phyloP scores from a whole-genome alignment of 1,140 invertebrate genomes.

The Trialeurodes vaporariorum region DNA sequence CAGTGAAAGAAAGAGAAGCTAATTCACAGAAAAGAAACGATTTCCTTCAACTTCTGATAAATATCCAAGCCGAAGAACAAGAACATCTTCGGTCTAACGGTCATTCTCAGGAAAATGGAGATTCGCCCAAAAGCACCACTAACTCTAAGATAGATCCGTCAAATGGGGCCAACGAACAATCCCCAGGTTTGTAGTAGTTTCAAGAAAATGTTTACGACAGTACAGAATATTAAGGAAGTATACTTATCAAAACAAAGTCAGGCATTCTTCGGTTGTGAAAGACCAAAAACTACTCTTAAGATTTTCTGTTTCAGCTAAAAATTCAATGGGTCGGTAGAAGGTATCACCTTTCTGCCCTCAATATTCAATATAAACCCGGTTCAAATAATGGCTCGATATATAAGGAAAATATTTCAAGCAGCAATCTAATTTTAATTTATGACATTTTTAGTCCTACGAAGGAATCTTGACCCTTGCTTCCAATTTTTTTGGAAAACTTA shows the following conservation, averaged over 20 bases:
- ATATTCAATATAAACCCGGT: too few relatives aligned
- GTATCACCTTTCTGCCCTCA: too few relatives aligned
- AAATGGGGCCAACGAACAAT: background rate
- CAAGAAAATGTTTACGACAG: background rate
- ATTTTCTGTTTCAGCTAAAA: too few relatives aligned
- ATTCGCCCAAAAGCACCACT: background rate
- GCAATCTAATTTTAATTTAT: too few relatives aligned
- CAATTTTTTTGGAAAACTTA: too few relatives aligned
- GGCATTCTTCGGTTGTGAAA: background rate
- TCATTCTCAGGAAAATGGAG: background rate
- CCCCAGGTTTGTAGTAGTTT: background rate
- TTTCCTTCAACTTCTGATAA: constrained; percentile 29
- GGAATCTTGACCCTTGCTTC: too few relatives aligned
- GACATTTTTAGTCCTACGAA: too few relatives aligned
- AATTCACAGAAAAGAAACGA: constrained; percentile 37
- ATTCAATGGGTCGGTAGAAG: too few relatives aligned
- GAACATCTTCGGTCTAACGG: background rate
- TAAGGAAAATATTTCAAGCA: too few relatives aligned
- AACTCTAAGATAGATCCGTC: background rate
- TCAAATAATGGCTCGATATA: too few relatives aligned
- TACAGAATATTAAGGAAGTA: background rate
- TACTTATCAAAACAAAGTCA: background rate
- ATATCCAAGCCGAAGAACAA: constrained; percentile 19
- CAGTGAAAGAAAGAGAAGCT: constrained; percentile 34
- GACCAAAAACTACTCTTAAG: background rate